Percentiles rank a stretch among this genome's conserved stretches.
These are phyloP conservation scores for Triplophysa rosa DNA, from an alignment of 2,113 vertebrate species.

Conservation along the genomic window DNA sequence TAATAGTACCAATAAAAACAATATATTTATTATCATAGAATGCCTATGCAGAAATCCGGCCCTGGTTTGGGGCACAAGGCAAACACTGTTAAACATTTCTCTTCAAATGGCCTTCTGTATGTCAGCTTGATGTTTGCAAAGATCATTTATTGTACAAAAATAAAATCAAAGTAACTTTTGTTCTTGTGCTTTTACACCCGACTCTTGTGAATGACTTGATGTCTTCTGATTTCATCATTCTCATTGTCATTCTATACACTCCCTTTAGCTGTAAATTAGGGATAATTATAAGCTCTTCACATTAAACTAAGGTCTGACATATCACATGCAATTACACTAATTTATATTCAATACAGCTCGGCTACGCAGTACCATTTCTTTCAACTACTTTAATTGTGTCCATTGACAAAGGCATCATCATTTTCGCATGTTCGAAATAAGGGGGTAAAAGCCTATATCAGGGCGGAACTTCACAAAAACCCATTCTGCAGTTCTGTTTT, in stretches of 20 bases:
- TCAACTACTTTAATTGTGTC: neutral
- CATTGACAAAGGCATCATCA: constrained; percentile 6
- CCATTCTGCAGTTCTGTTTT: constrained; percentile 25
- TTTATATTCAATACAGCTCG: neutral
- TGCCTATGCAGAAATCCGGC: too few species aligned
- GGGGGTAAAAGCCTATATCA: constrained; percentile 2
- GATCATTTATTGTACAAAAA: neutral
- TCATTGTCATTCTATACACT: neutral
- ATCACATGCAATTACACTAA: neutral
- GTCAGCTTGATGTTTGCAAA: neutral
- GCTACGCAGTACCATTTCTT: neutral
- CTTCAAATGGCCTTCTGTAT: neutral
- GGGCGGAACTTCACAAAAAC: constrained; percentile 2
- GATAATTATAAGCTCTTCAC: neutral
- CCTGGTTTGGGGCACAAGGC: too few species aligned
- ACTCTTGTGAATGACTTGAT: neutral
- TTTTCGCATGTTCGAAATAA: constrained; percentile 6
- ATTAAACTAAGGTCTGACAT: neutral
- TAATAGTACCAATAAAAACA: too few species aligned
- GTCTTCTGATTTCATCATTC: constrained; percentile 33
- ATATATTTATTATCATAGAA: too few species aligned
- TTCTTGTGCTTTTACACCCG: neutral
- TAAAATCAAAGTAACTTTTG: neutral
- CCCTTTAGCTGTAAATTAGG: neutral
- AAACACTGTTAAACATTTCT: too few species aligned